Conservation (phyloP, 2,888 invertebrate species). For the Parnassius apollo region DNA sequence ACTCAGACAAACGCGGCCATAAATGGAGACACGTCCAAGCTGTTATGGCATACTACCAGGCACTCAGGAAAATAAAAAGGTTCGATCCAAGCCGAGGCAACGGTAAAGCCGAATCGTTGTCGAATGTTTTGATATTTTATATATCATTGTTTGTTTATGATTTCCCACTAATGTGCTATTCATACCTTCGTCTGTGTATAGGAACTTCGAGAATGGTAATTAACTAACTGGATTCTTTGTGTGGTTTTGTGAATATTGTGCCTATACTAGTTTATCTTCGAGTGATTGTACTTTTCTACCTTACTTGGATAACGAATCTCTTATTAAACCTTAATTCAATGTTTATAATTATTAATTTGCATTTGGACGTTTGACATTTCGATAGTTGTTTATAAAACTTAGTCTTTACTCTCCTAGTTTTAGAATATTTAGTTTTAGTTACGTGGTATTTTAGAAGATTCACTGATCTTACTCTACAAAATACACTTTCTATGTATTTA, state of each 20-base stretch:
- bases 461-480: slow-evolving; percentile 64
- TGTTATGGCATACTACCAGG: slow-evolving; percentile 94
- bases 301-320: slow-evolving; percentile 54
- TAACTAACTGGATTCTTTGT: slow-evolving; percentile 68
- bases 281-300: slow-evolving; percentile 62
- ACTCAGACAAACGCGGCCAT: slow-evolving; percentile 81
- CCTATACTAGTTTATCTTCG: slow-evolving; percentile 68
- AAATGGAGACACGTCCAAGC: slow-evolving; percentile 94
- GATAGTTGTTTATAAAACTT: slow-evolving; percentile 49
- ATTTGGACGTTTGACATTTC: slow-evolving; percentile 51
- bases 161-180: slow-evolving; percentile 65
- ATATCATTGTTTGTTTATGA: slow-evolving; percentile 62
- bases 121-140: slow-evolving; percentile 45
- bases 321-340: slow-evolving; percentile 45
- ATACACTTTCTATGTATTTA: slow-evolving; percentile 47
- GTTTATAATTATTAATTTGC: slow-evolving; percentile 58
- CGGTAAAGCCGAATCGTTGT: slow-evolving; percentile 67
- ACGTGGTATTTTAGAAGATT: slow-evolving; percentile 53
- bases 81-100: slow-evolving; percentile 69
- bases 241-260: slow-evolving; percentile 71
- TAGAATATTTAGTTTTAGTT: slow-evolving; percentile 58
- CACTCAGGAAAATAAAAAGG: slow-evolving; percentile 95
- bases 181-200: slow-evolving; percentile 69
- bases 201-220: slow-evolving; percentile 71
- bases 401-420: slow-evolving; percentile 45